These are phyloP conservation scores for Tokudaia muenninki DNA, from an alignment of 2,797 vertebrate species.

Conservation along the genomic window DNA sequence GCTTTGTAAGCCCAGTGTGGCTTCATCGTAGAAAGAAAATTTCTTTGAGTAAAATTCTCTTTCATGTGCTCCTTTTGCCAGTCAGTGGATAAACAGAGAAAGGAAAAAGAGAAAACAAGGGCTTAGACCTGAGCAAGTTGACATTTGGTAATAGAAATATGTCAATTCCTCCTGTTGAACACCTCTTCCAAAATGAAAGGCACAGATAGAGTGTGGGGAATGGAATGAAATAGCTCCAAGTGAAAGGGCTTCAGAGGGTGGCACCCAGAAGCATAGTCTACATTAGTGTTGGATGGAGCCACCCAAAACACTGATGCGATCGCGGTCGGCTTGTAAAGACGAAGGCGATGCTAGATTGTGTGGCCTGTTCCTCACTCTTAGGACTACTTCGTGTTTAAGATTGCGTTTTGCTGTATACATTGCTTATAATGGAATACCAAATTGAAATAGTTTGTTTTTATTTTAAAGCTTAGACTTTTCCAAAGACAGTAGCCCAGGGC, in stretches of 20 bases:
- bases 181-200: not conserved
- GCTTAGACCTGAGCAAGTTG: slow-evolving; percentile 15
- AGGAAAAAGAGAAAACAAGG: not conserved
- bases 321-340: not conserved
- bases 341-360: not conserved
- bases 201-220: not conserved
- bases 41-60: slow-evolving; percentile 59
- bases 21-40: slow-evolving; percentile 53
- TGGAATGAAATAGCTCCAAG: not conserved
- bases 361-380: not conserved
- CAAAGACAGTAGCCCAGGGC: not conserved
- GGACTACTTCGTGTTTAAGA: not conserved
- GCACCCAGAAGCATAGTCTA: not conserved
- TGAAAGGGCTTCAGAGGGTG: not conserved
- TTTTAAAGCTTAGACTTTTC: slow-evolving; percentile 24
- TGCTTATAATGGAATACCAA: not conserved
- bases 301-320: not conserved
- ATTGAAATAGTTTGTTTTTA: slow-evolving; percentile 47
- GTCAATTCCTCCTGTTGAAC: slow-evolving; percentile 26
- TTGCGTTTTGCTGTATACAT: slow-evolving; percentile 7
- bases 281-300: not conserved
- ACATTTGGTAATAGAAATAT: slow-evolving; percentile 55
- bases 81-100: slow-evolving; percentile 34
- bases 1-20: slow-evolving; percentile 52
- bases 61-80: slow-evolving; percentile 72